Base-by-base conservation (phyloP, 2,888 invertebrate genomes). In the Mesopsocus fuscifrons region DNA sequence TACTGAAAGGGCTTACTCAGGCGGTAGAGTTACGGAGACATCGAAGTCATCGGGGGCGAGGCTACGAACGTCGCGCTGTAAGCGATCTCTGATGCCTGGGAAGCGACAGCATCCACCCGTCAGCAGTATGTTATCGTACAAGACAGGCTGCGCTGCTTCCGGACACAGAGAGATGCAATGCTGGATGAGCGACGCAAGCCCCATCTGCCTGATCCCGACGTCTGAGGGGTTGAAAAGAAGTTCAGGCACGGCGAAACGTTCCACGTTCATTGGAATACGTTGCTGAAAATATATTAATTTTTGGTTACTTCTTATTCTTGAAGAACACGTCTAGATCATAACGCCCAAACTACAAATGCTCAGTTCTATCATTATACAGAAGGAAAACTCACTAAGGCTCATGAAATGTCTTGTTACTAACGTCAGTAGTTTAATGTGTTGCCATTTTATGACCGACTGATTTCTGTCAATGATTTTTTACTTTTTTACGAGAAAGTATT, bases 181-280 rank as follows among this genome's bases (percentile, higher is more conserved):
- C 44, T 82, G 72, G 4, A 94, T 74, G 0, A 87, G 80, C 65
- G 97, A 94, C 0, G 85, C 72, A 46, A 98, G 77, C 1, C 98
- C 98, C 76, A 91, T 88, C 61, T 68, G 77, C 43, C 76, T 73
- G 47, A 98, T 82, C 1, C 91, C 94, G 30, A 97, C 80, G 58
- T 97, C 94, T 2, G 87, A 84, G 0, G 98, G 98, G 56, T 82
- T 74, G 57, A 99, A 95, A 2, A 98, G 62, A 2, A 97, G 65
- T 63, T 98, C 98, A 0, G 98, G 97, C 38, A 97, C 81, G 0
- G 84, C 71, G 59, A 98, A 95, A 40, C 97, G 64, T 62, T 98
- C 98, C 55, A 91, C 94, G 60, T 84, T 89, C 52, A 98, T 64
- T 32, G 82, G 64, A 31, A 98, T 67, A 15, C 81, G 75, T 68